A percentile compares a stretch with the other conserved stretches of the same genome.
These are phyloP conservation scores for Ectemnius continuus DNA, from an alignment of 2,888 invertebrate genomes.

Conservation along the genomic window DNA sequence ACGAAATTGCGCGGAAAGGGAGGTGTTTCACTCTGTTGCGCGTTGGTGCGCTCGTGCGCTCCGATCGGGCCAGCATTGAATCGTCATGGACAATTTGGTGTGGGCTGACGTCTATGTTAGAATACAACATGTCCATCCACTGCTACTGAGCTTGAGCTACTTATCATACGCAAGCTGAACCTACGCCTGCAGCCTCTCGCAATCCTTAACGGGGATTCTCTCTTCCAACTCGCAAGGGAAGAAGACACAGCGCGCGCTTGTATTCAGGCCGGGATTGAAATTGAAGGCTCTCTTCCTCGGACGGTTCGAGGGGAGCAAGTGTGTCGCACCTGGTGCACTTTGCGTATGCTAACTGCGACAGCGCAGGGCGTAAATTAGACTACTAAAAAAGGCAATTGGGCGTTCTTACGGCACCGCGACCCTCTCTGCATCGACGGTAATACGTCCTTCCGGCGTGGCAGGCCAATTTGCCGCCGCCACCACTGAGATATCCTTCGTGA, in stretches of 20 bases:
- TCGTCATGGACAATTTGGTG: slow-evolving; percentile 76
- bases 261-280: too few species aligned
- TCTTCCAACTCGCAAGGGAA: not conserved
- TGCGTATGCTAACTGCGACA: slow-evolving; percentile 65
- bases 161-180: slow-evolving; percentile 59
- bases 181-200: slow-evolving; percentile 4
- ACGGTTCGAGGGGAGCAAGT: not conserved
- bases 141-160: slow-evolving; percentile 71
- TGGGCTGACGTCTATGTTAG: slow-evolving; percentile 78
- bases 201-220: not conserved
- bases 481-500: too few species aligned
- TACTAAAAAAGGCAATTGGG: slow-evolving; percentile 67
- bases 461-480: too few species aligned
- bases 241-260: slow-evolving; percentile 5
- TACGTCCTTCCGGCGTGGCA: not conserved
- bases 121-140: slow-evolving; percentile 76
- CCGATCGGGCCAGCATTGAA: slow-evolving; percentile 62
- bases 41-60: slow-evolving; percentile 24
- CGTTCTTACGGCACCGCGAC: slow-evolving; percentile 56
- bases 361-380: slow-evolving; percentile 70
- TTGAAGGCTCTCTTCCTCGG: too few species aligned
- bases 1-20: slow-evolving; percentile 30
- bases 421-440: slow-evolving; percentile 23
- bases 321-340: slow-evolving; percentile 20
- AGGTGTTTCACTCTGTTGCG: too few species aligned